phyloP scores from a whole-genome alignment of 1,140 invertebrate species.

The Ruditapes philippinarum region DNA sequence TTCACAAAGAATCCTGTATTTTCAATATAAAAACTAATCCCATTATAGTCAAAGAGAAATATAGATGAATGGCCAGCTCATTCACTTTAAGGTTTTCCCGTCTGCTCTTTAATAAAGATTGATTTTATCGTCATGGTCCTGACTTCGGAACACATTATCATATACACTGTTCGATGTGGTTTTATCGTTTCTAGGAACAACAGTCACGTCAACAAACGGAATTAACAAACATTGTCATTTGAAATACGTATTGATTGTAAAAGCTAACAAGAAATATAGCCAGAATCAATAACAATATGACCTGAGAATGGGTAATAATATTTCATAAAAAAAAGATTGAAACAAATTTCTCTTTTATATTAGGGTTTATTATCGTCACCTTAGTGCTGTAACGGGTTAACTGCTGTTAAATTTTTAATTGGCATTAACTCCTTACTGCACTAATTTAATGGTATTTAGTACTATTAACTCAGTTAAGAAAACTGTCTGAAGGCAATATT shows the following conservation, averaged over 20 bases:
- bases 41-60: not conserved
- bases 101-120: not conserved
- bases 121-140: not conserved
- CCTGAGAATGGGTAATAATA: not conserved
- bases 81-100: not conserved
- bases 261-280: slow-evolving; percentile 1
- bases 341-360: not conserved
- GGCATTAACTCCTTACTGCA: too few species aligned
- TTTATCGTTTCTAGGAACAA: not conserved
- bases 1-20: too few species aligned
- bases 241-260: slow-evolving; percentile 10
- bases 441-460: too few species aligned
- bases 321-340: not conserved
- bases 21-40: too few species aligned
- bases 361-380: too few species aligned
- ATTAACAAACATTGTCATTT: slow-evolving; percentile 31
- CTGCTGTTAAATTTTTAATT: too few species aligned
- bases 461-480: too few species aligned
- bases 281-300: not conserved
- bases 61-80: not conserved
- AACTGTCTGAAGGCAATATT: too few species aligned
- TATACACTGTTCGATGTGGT: not conserved
- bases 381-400: too few species aligned
- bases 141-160: not conserved
- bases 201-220: not conserved